These are phyloP conservation scores for Liasis olivaceus DNA, from an alignment of 2,797 vertebrate genomes.

Conservation along the genomic window DNA sequence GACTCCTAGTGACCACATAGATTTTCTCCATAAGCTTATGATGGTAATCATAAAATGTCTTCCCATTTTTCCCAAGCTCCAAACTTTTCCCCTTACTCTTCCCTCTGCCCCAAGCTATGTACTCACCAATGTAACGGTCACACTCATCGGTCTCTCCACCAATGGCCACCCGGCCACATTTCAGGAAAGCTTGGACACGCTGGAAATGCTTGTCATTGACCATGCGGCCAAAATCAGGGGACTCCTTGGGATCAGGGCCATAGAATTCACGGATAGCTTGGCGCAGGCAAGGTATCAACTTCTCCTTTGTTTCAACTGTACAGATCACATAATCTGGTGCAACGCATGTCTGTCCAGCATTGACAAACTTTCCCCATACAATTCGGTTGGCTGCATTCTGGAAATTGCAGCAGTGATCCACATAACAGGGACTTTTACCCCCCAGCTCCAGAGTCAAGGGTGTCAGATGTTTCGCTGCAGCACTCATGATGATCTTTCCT, in stretches of 20 bases:
- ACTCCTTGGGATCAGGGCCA: conserved; percentile 68
- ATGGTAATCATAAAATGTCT: background rate
- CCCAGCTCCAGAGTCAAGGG: conserved; percentile 88
- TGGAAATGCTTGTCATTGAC: conserved; percentile 79
- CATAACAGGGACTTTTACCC: conserved; percentile 85
- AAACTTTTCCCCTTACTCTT: background rate
- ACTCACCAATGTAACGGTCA: conserved; percentile 85
- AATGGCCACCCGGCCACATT: conserved; percentile 76
- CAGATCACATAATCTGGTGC: conserved; percentile 91
- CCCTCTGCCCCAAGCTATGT: background rate
- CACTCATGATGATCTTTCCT: conserved; percentile 76
- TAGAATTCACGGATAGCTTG: conserved; percentile 78
- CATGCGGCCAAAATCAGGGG: conserved; percentile 80
- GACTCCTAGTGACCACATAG: background rate
- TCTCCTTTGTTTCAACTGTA: conserved; percentile 71
- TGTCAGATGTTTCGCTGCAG: conserved; percentile 80
- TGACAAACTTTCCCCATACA: conserved; percentile 86
- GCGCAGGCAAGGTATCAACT: conserved; percentile 77
- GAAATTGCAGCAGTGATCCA: conserved; percentile 68
- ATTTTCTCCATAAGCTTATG: background rate
- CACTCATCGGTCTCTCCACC: conserved; percentile 78
- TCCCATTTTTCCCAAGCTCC: background rate
- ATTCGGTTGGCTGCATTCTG: conserved; percentile 77
- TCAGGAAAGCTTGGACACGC: conserved; percentile 75
- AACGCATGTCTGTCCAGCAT: conserved; percentile 88